phyloP scores from a whole-genome alignment of 2,888 invertebrate genomes.

The Danaus chrysippus region DNA sequence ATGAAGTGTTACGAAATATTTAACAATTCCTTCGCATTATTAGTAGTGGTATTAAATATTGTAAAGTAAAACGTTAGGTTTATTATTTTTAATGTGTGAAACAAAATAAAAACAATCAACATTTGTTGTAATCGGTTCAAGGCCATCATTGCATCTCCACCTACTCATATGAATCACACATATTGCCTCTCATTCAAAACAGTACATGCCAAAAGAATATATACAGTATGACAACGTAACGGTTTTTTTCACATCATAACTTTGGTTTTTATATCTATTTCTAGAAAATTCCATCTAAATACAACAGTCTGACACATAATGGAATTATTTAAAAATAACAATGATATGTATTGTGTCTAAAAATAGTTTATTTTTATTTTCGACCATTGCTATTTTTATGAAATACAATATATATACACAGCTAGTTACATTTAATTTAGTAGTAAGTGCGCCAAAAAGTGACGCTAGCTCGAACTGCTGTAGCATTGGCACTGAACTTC shows the following conservation, averaged over 20 bases:
- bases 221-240: constrained; percentile 23
- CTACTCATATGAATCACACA: constrained; percentile 64
- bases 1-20: constrained; percentile 11
- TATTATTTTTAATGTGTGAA: neutral
- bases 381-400: constrained; percentile 28
- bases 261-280: neutral
- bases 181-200: constrained; percentile 52
- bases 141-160: constrained; percentile 64
- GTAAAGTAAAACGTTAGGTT: neutral
- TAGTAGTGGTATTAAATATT: too few relatives aligned
- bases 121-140: constrained; percentile 54
- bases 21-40: too few relatives aligned
- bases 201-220: constrained; percentile 48
- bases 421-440: constrained; percentile 50
- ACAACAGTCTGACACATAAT: neutral
- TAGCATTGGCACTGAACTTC: constrained; percentile 75
- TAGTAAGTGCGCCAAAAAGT: constrained; percentile 71
- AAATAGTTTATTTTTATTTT: constrained; percentile 26
- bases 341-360: constrained; percentile 24
- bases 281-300: neutral
- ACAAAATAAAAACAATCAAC: constrained; percentile 11
- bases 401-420: constrained; percentile 48
- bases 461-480: constrained; percentile 63
- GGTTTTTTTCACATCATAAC: neutral
- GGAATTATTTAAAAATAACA: neutral